Evolutionary conservation across 2,113 vertebrate genomes (phyloP).

Genomic region (Rousettus leschenaultii): DNA sequence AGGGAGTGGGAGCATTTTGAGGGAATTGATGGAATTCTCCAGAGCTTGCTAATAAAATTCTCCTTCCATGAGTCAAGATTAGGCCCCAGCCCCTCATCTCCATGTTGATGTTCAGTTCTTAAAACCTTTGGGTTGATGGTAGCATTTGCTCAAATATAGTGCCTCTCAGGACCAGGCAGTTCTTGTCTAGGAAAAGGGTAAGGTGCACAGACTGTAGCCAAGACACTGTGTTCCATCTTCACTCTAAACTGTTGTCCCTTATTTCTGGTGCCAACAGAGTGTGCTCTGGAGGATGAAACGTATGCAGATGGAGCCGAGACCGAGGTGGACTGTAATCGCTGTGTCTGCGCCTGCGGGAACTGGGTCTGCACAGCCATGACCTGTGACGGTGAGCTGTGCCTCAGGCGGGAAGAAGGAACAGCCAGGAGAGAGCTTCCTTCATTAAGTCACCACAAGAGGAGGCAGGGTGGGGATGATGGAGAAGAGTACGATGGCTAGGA

Average conservation of each 20-base stretch:
- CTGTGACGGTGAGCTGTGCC: constrained; percentile 85
- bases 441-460: neutral
- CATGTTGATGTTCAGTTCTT: neutral
- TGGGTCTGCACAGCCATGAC: constrained; percentile 99
- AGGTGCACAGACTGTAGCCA: neutral
- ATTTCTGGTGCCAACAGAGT: constrained; percentile 84
- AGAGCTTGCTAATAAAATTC: neutral
- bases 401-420: neutral
- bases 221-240: accelerated
- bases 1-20: neutral
- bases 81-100: neutral
- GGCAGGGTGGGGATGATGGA: neutral
- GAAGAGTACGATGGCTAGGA: neutral
- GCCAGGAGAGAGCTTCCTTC: neutral
- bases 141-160: neutral
- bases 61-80: neutral
- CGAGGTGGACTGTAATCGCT: constrained; percentile 97
- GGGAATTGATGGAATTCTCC: neutral
- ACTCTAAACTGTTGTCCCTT: neutral
- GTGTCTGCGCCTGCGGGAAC: constrained; percentile 97
- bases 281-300: constrained; percentile 95
- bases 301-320: constrained; percentile 97
- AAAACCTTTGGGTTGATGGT: neutral
- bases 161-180: neutral
- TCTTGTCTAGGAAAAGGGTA: neutral